phyloP scores from a whole-genome alignment of 1,140 invertebrate species.

The Heliconius melpomene region DNA sequence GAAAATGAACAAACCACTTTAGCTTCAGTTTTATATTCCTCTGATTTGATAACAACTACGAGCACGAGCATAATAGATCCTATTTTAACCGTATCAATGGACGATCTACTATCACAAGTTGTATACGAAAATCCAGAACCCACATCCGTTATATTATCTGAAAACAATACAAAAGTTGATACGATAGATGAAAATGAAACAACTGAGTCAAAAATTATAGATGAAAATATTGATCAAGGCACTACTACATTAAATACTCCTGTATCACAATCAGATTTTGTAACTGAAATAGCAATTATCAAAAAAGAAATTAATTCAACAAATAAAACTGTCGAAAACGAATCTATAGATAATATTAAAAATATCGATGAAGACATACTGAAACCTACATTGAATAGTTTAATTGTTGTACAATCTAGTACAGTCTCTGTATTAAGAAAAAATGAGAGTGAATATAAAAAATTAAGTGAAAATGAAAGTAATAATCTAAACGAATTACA shows the following conservation, averaged over 20 bases:
- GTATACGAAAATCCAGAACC: slow-evolving; percentile 50
- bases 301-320: neutral
- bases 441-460: slow-evolving; percentile 7
- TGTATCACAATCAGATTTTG: neutral
- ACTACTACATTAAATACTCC: neutral
- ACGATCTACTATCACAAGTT: slow-evolving; percentile 70
- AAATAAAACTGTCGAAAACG: neutral
- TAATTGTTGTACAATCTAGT: neutral
- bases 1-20: slow-evolving; percentile 13
- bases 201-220: neutral
- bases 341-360: neutral
- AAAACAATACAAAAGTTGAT: slow-evolving; percentile 30
- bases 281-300: neutral
- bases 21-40: neutral
- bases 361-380: neutral
- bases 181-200: neutral
- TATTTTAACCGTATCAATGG: slow-evolving; percentile 72
- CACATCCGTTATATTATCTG: slow-evolving; percentile 22
- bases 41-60: slow-evolving; percentile 30
- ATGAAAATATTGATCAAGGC: neutral
- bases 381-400: neutral
- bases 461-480: neutral
- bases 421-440: neutral
- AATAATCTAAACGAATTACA: neutral
- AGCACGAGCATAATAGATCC: slow-evolving; percentile 57